Evolutionary conservation across 2,113 vertebrate species (phyloP), one percentile per base, ranked within the genome.

Genomic region (Lagopus muta): DNA sequence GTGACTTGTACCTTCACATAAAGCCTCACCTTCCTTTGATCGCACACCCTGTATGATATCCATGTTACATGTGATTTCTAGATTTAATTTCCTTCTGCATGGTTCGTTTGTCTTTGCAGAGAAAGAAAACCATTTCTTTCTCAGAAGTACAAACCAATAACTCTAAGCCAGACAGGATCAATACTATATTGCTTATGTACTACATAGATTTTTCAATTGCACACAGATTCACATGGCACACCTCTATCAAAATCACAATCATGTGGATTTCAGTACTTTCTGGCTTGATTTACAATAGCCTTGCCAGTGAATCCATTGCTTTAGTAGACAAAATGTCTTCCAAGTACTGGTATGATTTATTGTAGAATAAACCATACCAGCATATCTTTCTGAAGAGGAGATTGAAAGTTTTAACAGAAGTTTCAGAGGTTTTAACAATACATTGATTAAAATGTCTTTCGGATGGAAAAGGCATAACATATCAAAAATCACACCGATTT

Each of bases 391-490:
- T 54, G 69, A 95, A 11, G 5, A 75, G 57, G 22, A 90, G 52
- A 93, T 72, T 64, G 71, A 70, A 94, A 92, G 58, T 73, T 38
- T 38, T 38, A 38, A 38, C 38, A 38, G 38, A 38, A 10, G 10
- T 38, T 38, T 38, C 73, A 92, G 52, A 85, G 80, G 55, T 72
- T 91, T 92, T 93, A 93, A 95, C 65, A 94, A 96, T 73, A 82
- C 45, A 74, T 75, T 81, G 83, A 95, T 92, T 92, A 54, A 93
- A 77, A 75, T 27, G 58, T 82, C 74, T 24, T 72, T 80, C 34
- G 79, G 24, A 77, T 88, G 17, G 25, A 88, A 92, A 89, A 88
- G 16, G 21, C 1, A 0, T 65, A 93, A 62, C 27, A 38, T 10
- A 74, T 78, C 38, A 61, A 81, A 64, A 79, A 77, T 3, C 11